Evolutionary conservation across 2,888 invertebrate species (phyloP).

Genomic region (Zygaena filipendulae): DNA sequence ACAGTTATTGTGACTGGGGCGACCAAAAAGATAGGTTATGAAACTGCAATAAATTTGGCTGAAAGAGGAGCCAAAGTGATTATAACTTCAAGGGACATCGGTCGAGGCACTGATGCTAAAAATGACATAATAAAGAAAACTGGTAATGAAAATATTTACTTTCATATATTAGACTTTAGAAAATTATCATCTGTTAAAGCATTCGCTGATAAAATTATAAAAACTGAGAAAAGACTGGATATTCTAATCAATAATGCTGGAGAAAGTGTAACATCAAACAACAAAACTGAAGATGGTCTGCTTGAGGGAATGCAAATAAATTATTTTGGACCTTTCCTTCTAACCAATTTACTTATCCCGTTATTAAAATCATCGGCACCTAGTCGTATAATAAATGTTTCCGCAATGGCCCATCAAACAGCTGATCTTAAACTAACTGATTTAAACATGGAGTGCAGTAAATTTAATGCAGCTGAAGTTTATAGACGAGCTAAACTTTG

Average conservation of each 20-base stretch:
- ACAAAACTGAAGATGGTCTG: slow-evolving; percentile 65
- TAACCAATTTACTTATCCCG: slow-evolving; percentile 68
- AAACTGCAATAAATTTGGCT: slow-evolving; percentile 33
- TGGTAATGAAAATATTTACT: slow-evolving; percentile 18
- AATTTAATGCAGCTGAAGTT: slow-evolving; percentile 9
- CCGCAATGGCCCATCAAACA: slow-evolving; percentile 52
- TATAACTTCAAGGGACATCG: slow-evolving; percentile 31
- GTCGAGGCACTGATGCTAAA: slow-evolving; percentile 21
- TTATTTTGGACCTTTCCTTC: slow-evolving; percentile 71
- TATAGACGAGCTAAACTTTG: slow-evolving; percentile 61
- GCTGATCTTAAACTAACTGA: slow-evolving; percentile 20
- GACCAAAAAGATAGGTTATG: slow-evolving; percentile 32
- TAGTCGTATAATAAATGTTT: slow-evolving; percentile 45
- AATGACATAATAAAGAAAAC: slow-evolving; percentile 18
- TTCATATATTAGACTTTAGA: slow-evolving; percentile 23
- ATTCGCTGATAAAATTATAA: slow-evolving; percentile 48
- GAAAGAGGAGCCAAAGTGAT: slow-evolving; percentile 29
- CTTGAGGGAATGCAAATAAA: slow-evolving; percentile 62
- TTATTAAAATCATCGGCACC: slow-evolving; percentile 24
- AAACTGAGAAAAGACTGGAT: slow-evolving; percentile 30
- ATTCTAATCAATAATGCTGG: slow-evolving; percentile 56
- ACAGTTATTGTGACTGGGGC: slow-evolving; percentile 20
- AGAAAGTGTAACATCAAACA: slow-evolving; percentile 13
- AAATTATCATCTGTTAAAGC: slow-evolving; percentile 30
- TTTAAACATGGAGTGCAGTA: slow-evolving; percentile 19